Evolutionary conservation across 2,888 invertebrate species (phyloP).

Genomic region (Deroplatys truncata): DNA sequence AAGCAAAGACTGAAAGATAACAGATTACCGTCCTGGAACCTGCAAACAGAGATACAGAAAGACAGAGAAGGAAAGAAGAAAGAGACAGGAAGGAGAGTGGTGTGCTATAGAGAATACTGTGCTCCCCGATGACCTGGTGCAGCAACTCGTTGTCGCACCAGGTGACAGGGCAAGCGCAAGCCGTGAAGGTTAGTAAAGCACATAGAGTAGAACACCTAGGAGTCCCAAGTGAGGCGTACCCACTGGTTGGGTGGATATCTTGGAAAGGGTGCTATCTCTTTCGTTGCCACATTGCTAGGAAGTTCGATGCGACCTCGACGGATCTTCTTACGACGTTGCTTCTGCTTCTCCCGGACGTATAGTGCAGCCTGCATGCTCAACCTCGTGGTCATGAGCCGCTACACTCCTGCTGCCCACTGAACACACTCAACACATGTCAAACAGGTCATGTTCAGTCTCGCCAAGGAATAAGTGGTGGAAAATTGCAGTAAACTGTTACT

Average conservation of each 20-base stretch:
- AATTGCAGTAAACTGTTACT: neutral
- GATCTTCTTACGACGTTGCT: slow-evolving; percentile 70
- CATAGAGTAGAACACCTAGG: neutral
- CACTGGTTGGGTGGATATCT: slow-evolving; percentile 78
- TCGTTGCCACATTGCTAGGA: slow-evolving; percentile 84
- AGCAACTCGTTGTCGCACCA: neutral
- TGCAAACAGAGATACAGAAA: slow-evolving; percentile 5
- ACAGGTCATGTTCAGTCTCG: neutral
- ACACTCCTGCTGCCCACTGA: neutral
- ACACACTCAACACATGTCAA: neutral
- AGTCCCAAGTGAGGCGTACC: slow-evolving; percentile 42
- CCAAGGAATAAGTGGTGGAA: neutral
- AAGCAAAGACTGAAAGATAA: neutral
- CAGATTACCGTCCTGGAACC: neutral
- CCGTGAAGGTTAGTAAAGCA: neutral
- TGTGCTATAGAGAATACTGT: neutral
- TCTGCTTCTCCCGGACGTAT: slow-evolving; percentile 86
- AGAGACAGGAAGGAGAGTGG: neutral
- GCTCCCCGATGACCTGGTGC: neutral
- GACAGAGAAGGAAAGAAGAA: slow-evolving; percentile 10
- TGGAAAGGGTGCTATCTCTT: slow-evolving; percentile 82
- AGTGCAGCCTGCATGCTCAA: slow-evolving; percentile 87
- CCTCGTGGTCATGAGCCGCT: slow-evolving; percentile 25
- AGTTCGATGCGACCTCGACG: slow-evolving; percentile 53
- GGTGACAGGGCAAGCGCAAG: neutral